Conservation (phyloP, 2,797 vertebrate genomes). For the Malurus splendens region DNA sequence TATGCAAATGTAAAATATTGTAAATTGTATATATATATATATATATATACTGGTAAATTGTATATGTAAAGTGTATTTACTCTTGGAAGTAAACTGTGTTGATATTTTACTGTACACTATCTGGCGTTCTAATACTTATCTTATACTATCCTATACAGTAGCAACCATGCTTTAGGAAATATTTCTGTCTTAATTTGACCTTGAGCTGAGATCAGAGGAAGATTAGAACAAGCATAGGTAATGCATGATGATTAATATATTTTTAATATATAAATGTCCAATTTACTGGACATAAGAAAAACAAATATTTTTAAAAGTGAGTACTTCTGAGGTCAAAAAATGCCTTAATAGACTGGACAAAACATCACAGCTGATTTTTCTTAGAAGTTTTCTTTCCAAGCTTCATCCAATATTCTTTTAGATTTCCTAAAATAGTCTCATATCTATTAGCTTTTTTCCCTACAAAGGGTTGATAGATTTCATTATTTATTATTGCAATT, state of each 20-base stretch:
- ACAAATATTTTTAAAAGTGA: neutral
- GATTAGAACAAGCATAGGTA: neutral
- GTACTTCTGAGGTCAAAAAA: neutral
- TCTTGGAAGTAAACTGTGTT: neutral
- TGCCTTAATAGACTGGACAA: neutral
- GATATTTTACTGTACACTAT: neutral
- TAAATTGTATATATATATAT: neutral
- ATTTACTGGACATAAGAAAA: neutral
- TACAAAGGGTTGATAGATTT: neutral
- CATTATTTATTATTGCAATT: neutral
- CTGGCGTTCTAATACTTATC: neutral
- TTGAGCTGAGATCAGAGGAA: neutral
- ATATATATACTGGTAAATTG: neutral
- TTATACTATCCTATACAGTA: neutral
- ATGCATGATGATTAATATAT: neutral
- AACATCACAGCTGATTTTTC: neutral
- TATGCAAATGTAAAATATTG: neutral
- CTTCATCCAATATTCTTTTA: neutral
- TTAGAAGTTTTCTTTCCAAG: neutral
- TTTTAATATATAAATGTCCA: neutral
- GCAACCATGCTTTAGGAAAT: neutral
- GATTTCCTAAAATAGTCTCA: neutral
- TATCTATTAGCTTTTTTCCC: neutral
- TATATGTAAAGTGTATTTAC: neutral
- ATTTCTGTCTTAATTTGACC: neutral